These are phyloP conservation scores for Axea sp. DNA, from an alignment of 2,888 invertebrate species.

Conservation along the genomic window DNA sequence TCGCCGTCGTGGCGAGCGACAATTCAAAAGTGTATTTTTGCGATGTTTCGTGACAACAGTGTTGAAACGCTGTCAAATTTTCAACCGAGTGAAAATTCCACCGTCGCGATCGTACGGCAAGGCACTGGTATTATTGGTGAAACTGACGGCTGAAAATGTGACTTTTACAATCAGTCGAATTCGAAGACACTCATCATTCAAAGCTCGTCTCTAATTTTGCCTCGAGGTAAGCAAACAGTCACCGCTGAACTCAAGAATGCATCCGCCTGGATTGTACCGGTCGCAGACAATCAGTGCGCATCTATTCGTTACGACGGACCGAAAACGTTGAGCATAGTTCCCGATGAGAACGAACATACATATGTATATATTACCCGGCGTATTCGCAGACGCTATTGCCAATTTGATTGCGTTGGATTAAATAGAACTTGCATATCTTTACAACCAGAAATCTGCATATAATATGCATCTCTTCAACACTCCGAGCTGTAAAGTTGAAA, in stretches of 20 bases:
- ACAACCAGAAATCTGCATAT: slow-evolving; percentile 5
- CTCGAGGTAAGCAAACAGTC: slow-evolving; percentile 35
- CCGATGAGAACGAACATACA: slow-evolving; percentile 27
- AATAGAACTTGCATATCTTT: slow-evolving; percentile 35
- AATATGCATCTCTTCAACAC: slow-evolving; percentile 1
- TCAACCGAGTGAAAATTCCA: too few relatives aligned
- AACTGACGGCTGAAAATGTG: slow-evolving; percentile 12
- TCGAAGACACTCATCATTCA: slow-evolving; percentile 16
- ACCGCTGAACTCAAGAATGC: slow-evolving; percentile 26
- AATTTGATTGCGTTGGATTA: slow-evolving; percentile 40
- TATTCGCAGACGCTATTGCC: slow-evolving; percentile 22
- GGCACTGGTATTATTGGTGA: slow-evolving; percentile 8
- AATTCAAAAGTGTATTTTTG: too few relatives aligned
- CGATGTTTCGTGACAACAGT: too few relatives aligned
- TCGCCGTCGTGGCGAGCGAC: too few relatives aligned
- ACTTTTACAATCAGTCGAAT: slow-evolving; percentile 3
- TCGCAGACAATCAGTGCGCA: slow-evolving; percentile 42
- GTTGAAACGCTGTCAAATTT: too few relatives aligned
- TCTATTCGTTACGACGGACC: slow-evolving; percentile 45
- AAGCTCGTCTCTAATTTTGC: slow-evolving; percentile 46
- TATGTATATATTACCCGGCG: slow-evolving; percentile 25
- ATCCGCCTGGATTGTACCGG: slow-evolving; percentile 32
- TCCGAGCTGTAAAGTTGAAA: too few relatives aligned
- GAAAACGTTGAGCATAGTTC: slow-evolving; percentile 29
- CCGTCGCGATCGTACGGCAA: too few relatives aligned